A percentile compares a stretch with the other conserved stretches of the same genome.
Evolutionary conservation across 2,113 vertebrate genomes (phyloP).

Genomic region (Malaclemys terrapin): DNA sequence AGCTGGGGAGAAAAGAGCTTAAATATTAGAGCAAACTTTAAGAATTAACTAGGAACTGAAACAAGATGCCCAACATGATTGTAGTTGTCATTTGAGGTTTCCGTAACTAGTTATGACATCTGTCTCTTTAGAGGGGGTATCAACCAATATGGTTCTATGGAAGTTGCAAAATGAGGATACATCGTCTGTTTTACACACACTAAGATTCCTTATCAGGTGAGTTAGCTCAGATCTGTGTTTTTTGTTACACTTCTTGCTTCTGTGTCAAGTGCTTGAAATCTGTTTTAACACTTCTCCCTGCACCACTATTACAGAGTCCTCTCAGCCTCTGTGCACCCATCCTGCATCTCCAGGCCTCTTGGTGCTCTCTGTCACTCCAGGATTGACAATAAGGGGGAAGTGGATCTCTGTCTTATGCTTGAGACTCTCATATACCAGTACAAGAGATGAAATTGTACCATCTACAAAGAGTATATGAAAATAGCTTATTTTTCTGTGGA

Average conservation of each 20-base stretch:
- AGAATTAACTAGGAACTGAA: constrained; percentile 39
- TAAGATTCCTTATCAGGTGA: neutral
- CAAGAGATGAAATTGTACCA: neutral
- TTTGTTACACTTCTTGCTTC: neutral
- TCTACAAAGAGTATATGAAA: neutral
- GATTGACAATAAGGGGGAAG: neutral
- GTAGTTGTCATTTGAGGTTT: constrained; percentile 25
- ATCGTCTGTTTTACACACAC: neutral
- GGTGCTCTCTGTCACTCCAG: neutral
- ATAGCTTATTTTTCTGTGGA: neutral
- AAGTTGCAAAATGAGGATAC: neutral
- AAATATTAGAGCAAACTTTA: constrained; percentile 21
- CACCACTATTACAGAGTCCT: neutral
- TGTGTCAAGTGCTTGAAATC: neutral
- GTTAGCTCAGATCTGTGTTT: neutral
- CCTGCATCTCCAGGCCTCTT: neutral
- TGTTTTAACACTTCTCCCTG: neutral
- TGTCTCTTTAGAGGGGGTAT: neutral
- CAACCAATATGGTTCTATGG: neutral
- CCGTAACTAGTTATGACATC: constrained; percentile 39
- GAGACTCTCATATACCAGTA: neutral
- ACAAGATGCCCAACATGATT: constrained; percentile 39
- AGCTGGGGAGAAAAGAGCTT: constrained; percentile 9
- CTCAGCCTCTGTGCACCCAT: neutral
- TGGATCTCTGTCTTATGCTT: neutral